These are phyloP conservation scores for Pheosia gnoma DNA, from an alignment of 2,888 invertebrate species.

Conservation along the genomic window DNA sequence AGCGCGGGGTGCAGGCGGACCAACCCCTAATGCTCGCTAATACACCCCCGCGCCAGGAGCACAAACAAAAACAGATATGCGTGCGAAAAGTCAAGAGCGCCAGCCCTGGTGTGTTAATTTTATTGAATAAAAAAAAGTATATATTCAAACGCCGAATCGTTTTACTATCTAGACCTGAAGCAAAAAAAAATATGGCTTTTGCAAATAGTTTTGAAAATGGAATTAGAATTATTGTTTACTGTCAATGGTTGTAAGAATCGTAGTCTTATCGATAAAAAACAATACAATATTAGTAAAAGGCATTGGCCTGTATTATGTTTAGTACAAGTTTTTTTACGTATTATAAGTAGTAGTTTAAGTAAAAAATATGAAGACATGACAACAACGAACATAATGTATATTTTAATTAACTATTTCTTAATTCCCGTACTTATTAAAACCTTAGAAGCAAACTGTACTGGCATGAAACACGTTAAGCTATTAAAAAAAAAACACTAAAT, in stretches of 20 bases:
- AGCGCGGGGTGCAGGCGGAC: constrained; percentile 50
- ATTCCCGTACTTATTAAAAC: neutral
- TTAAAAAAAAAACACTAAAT: neutral
- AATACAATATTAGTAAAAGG: no score
- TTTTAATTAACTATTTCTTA: neutral
- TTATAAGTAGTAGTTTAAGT: no score
- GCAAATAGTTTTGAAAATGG: no score
- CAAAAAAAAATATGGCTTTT: no score
- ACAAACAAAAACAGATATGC: constrained; percentile 74
- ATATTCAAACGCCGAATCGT: no score
- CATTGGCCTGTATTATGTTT: no score
- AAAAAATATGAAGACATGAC: neutral
- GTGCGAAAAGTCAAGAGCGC: constrained; percentile 81
- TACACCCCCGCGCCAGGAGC: constrained; percentile 69
- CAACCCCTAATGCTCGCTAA: constrained; percentile 64
- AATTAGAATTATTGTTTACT: no score
- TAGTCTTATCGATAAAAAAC: no score
- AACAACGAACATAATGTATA: neutral
- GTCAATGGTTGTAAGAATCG: no score
- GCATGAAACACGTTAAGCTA: neutral
- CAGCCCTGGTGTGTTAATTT: constrained; percentile 48
- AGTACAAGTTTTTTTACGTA: no score
- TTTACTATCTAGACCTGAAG: no score
- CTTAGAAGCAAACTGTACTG: neutral
- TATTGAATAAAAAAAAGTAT: constrained; percentile 45